Percentiles rank a stretch among this genome's conserved stretches.
Evolutionary conservation across 2,797 vertebrate species (phyloP).

Genomic region (Tachyglossus aculeatus): DNA sequence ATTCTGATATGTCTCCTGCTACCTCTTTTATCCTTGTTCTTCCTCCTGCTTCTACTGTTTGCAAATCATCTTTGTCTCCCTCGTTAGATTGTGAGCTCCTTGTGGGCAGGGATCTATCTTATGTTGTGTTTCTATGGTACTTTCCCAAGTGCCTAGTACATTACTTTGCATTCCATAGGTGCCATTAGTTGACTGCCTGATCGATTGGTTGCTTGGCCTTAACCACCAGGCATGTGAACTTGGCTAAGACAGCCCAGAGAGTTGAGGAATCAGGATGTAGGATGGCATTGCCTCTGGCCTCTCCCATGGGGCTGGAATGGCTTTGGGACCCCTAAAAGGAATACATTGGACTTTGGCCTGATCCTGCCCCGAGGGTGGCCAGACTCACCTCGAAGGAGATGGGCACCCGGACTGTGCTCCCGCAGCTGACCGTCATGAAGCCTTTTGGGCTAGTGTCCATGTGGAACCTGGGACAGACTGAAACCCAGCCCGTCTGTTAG

Average conservation of each 20-base stretch:
- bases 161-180: too few species aligned
- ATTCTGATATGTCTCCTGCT: too few species aligned
- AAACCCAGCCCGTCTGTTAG: slow-evolving; percentile 36
- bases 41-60: neutral
- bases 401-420: slow-evolving; percentile 79
- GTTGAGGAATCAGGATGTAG: too few species aligned
- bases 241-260: too few species aligned
- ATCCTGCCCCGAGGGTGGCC: too few species aligned
- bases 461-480: slow-evolving; percentile 82
- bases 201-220: too few species aligned
- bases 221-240: too few species aligned
- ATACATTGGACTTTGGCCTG: too few species aligned
- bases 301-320: neutral
- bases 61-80: neutral
- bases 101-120: neutral
- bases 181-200: neutral
- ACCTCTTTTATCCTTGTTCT: neutral
- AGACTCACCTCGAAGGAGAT: slow-evolving; percentile 83
- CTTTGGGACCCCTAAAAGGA: rapidly evolving
- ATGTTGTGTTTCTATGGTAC: too few species aligned
- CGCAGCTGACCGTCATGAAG: slow-evolving; percentile 77
- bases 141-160: too few species aligned
- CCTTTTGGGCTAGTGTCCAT: slow-evolving; percentile 77
- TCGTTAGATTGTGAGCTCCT: neutral
- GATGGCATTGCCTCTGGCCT: too few species aligned